A percentile compares a stretch with the other conserved stretches of the same genome.
Evolutionary conservation across 2,113 vertebrate genomes (phyloP).

Genomic region (Alces alces): DNA sequence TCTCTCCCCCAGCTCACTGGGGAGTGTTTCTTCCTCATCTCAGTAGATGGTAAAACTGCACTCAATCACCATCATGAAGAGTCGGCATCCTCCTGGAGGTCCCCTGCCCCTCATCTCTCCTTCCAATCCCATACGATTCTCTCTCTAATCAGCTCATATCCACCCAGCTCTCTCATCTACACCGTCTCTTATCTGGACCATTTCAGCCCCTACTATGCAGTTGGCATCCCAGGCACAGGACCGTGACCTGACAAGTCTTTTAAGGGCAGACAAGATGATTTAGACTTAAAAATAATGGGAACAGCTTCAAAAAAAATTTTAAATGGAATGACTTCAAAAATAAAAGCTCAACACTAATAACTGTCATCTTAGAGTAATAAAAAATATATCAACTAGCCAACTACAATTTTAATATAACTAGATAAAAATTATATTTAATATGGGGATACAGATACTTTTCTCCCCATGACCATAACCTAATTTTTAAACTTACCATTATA

Average conservation of each 20-base stretch:
- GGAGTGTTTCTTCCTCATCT: too few species aligned
- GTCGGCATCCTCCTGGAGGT: neutral
- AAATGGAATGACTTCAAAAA: neutral
- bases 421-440: neutral
- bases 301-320: neutral
- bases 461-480: neutral
- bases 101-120: neutral
- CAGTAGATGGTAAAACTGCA: neutral
- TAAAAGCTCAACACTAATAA: neutral
- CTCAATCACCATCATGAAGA: neutral
- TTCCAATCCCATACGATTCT: neutral
- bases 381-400: neutral
- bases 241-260: neutral
- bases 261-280: neutral
- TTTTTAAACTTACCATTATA: neutral
- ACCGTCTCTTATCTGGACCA: neutral
- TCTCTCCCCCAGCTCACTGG: neutral
- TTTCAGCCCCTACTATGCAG: neutral
- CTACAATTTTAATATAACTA: neutral
- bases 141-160: neutral
- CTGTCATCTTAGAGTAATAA: neutral
- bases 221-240: neutral
- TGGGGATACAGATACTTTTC: neutral
- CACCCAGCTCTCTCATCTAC: neutral
- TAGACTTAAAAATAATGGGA: neutral